Evolutionary conservation across 2,113 vertebrate genomes (phyloP).

Genomic region (Xenopus borealis): DNA sequence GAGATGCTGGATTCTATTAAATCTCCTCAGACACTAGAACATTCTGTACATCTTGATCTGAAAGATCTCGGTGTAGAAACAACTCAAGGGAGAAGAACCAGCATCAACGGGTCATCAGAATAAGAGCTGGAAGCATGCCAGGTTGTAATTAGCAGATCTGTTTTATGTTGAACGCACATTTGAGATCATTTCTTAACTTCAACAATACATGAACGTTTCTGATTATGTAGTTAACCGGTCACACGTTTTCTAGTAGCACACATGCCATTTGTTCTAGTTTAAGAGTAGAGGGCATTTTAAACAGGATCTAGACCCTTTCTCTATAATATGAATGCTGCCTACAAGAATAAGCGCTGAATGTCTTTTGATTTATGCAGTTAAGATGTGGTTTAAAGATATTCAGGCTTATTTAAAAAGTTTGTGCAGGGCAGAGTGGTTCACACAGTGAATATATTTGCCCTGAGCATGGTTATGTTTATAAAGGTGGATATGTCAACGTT

Average conservation of each 20-base stretch:
- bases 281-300: background rate
- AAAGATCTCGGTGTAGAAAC: slow-evolving; percentile 44
- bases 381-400: no score
- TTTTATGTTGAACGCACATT: slow-evolving; percentile 39
- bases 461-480: no score
- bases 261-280: no score
- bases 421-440: no score
- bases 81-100: slow-evolving; percentile 51
- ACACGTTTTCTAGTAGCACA: slow-evolving; percentile 44
- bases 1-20: slow-evolving; percentile 52
- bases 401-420: no score
- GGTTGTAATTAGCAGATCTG: slow-evolving; percentile 54
- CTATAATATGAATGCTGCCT: no score
- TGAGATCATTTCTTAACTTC: slow-evolving; percentile 2
- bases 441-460: no score
- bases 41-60: slow-evolving; percentile 55
- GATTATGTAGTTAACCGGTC: slow-evolving; percentile 50
- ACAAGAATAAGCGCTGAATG: no score
- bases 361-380: no score
- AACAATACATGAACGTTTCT: slow-evolving; percentile 44
- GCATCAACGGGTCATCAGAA: slow-evolving; percentile 48
- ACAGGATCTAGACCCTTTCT: no score
- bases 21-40: slow-evolving; percentile 57
- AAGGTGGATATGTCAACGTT: no score
- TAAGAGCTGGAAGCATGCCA: slow-evolving; percentile 52